phyloP scores from a whole-genome alignment of 2,888 invertebrate genomes.

The Chloroclystis v-ata region DNA sequence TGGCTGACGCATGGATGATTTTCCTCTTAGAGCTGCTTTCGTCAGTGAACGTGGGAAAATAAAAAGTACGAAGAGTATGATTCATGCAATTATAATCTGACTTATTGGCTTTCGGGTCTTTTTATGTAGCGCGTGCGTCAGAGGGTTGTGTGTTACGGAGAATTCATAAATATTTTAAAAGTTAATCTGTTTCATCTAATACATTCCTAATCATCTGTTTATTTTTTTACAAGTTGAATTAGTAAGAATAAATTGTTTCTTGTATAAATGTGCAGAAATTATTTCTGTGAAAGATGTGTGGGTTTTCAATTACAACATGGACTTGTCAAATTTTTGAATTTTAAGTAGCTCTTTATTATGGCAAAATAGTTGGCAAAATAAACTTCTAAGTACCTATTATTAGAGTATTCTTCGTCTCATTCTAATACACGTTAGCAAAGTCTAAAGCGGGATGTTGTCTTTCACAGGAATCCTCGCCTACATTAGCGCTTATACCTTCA shows the following conservation, averaged over 20 bases:
- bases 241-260: too few relatives aligned
- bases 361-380: too few relatives aligned
- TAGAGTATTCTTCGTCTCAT: not conserved
- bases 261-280: too few relatives aligned
- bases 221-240: too few relatives aligned
- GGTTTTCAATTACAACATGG: too few relatives aligned
- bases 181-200: too few relatives aligned
- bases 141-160: not conserved
- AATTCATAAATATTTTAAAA: too few relatives aligned
- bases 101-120: slow-evolving; percentile 2
- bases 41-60: slow-evolving; percentile 26
- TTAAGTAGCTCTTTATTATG: too few relatives aligned
- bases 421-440: not conserved
- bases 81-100: slow-evolving; percentile 25
- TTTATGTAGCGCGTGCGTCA: slow-evolving; percentile 7
- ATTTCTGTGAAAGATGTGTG: too few relatives aligned
- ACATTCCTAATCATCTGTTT: too few relatives aligned
- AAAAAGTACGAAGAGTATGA: slow-evolving; percentile 23
- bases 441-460: slow-evolving; percentile 72
- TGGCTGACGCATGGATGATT: slow-evolving; percentile 26
- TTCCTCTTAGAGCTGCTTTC: slow-evolving; percentile 31
- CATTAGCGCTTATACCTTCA: slow-evolving; percentile 87
- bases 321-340: too few relatives aligned
- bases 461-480: slow-evolving; percentile 87
- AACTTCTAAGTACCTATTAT: not conserved